phyloP scores from a whole-genome alignment of 2,888 invertebrate species.

The Plagodis dolabraria region DNA sequence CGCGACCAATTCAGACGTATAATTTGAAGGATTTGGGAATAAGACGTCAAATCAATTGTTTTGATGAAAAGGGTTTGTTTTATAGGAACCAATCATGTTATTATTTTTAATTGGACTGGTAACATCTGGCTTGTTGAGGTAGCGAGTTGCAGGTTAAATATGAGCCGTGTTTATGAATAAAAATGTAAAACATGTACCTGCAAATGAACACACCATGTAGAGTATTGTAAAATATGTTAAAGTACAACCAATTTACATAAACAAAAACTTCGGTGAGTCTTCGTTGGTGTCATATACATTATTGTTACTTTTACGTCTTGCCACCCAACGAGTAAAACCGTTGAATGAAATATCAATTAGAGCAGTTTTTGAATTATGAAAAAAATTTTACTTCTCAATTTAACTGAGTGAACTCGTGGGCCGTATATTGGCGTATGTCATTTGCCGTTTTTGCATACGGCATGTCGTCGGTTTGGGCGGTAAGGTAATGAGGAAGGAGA shows the following conservation, averaged over 20 bases:
- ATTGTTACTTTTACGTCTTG: constrained; percentile 68
- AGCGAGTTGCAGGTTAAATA: neutral
- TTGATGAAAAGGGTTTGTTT: constrained; percentile 65
- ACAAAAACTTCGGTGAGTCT: constrained; percentile 55
- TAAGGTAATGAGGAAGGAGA: constrained; percentile 78
- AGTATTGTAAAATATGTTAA: constrained; percentile 38
- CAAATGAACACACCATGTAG: constrained; percentile 41
- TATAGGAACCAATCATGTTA: constrained; percentile 67
- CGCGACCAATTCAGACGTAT: constrained; percentile 59
- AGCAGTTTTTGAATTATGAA: constrained; percentile 69
- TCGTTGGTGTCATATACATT: constrained; percentile 70
- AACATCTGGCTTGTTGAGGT: constrained; percentile 59
- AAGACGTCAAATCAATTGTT: constrained; percentile 76
- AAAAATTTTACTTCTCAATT: constrained; percentile 80
- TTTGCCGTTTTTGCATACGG: constrained; percentile 74
- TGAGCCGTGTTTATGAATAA: constrained; percentile 24
- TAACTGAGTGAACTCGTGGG: constrained; percentile 70
- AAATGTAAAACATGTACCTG: constrained; percentile 36
- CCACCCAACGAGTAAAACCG: constrained; percentile 78
- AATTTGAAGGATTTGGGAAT: constrained; percentile 64
- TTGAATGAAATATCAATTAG: constrained; percentile 83
- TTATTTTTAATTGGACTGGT: constrained; percentile 72
- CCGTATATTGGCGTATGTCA: constrained; percentile 74
- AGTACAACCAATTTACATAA: constrained; percentile 56
- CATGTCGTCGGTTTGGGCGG: constrained; percentile 75